Evolutionary conservation across 2,113 vertebrate genomes (phyloP).

Genomic region (Pygoscelis adeliae): DNA sequence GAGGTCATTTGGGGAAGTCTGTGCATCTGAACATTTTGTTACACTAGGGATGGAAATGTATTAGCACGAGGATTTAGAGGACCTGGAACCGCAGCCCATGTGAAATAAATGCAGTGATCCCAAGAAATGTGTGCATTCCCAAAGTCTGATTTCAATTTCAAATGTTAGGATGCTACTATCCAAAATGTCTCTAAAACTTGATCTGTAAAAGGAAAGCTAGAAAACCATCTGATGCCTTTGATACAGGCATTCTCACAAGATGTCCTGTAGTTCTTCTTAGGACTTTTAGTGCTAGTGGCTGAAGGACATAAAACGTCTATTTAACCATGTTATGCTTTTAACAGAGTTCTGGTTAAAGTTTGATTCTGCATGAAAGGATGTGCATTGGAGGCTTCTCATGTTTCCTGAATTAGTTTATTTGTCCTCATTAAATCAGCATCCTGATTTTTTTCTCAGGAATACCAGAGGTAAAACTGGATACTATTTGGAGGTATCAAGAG

Average conservation of each 20-base stretch:
- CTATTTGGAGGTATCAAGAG: background rate
- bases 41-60: background rate
- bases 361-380: background rate
- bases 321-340: background rate
- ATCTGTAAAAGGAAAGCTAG: background rate
- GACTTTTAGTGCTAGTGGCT: background rate
- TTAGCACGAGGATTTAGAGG: background rate
- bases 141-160: background rate
- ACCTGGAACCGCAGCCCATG: background rate
- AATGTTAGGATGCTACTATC: background rate
- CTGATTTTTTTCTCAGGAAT: background rate
- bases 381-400: fast-evolving
- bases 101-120: background rate
- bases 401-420: background rate
- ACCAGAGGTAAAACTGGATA: background rate
- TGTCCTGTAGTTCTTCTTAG: background rate
- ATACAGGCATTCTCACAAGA: background rate
- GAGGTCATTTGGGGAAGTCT: background rate
- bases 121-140: background rate
- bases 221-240: background rate
- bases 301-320: background rate
- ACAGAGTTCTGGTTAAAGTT: background rate
- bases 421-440: background rate
- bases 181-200: background rate
- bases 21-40: background rate